Evolutionary conservation across 2,113 vertebrate species (phyloP).

Genomic region (Circaetus cinerascens): DNA sequence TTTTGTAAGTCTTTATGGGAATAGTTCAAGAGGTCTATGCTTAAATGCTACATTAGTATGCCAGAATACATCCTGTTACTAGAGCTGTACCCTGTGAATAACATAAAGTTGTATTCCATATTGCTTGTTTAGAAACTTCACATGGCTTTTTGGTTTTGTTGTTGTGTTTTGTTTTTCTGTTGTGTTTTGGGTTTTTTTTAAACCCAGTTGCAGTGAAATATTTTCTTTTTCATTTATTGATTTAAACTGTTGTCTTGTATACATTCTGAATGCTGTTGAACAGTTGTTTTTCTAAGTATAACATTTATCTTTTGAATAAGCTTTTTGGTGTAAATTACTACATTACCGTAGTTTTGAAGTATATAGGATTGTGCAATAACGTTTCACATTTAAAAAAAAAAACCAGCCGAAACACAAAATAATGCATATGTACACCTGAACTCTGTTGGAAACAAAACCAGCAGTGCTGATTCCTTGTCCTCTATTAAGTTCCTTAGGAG

Average conservation of each 20-base stretch:
- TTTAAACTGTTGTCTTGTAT: not conserved
- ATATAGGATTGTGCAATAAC: not conserved
- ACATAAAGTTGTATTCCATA: not conserved
- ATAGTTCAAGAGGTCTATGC: not conserved
- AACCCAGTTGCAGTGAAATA: not conserved
- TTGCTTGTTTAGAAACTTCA: not conserved
- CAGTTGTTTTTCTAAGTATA: not conserved
- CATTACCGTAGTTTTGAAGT: not conserved
- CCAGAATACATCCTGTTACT: not conserved
- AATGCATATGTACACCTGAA: accelerated
- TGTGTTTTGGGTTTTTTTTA: not conserved
- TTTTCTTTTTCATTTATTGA: not conserved
- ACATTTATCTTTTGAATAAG: not conserved
- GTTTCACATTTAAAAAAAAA: not conserved
- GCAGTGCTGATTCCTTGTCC: not conserved
- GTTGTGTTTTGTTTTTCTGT: not conserved
- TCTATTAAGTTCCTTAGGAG: not conserved
- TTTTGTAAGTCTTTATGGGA: not conserved
- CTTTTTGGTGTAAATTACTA: not conserved
- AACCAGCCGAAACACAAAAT: not conserved
- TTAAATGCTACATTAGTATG: not conserved
- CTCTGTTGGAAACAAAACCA: not conserved
- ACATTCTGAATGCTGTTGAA: not conserved
- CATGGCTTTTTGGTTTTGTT: not conserved
- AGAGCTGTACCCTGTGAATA: not conserved